Percentiles rank a stretch among this genome's conserved stretches.
Conservation (phyloP, 2,888 invertebrate genomes). For the Drosophila stalkeri region DNA sequence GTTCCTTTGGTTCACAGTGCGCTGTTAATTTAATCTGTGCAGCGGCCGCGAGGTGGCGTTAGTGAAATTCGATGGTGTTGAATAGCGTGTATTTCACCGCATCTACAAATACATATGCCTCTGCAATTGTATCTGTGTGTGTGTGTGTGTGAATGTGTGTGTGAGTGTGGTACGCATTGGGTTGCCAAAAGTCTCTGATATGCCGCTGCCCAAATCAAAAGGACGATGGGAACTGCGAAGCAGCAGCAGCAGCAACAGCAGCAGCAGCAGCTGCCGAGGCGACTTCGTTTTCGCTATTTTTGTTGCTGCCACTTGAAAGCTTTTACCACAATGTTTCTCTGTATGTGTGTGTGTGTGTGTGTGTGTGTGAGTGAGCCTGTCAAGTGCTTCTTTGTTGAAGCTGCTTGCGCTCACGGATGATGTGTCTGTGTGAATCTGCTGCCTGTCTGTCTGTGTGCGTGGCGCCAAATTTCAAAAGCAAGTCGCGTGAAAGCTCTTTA, state of each 20-base stretch:
- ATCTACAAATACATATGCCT: conserved; percentile 32
- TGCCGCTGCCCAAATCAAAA: conserved; percentile 52
- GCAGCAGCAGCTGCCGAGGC: conserved; percentile 36
- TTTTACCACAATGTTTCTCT: conserved; percentile 71
- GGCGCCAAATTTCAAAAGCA: conserved; percentile 81
- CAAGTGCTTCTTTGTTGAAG: conserved; percentile 76
- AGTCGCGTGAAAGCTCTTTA: conserved; percentile 68
- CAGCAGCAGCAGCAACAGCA: background rate
- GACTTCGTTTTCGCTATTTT: conserved; percentile 58
- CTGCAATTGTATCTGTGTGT: background rate
- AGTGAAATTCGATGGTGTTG: conserved; percentile 63
- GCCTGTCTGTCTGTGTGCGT: conserved; percentile 32
- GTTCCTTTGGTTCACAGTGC: conserved; percentile 48
- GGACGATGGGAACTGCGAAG: conserved; percentile 44
- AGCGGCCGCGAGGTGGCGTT: conserved; percentile 84
- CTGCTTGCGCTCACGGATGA: conserved; percentile 52
- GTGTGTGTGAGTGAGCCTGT: conserved; percentile 46
- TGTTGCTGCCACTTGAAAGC: conserved; percentile 77
- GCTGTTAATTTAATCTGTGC: conserved; percentile 82
- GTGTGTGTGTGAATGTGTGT: conserved; percentile 33
- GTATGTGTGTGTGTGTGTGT: conserved; percentile 26
- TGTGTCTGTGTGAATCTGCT: conserved; percentile 15
- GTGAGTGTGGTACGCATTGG: conserved; percentile 60
- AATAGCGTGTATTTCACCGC: conserved; percentile 67
- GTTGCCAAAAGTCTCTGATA: conserved; percentile 65